Conservation (phyloP, 2,113 vertebrate species). For the Chaetodon auriga region DNA sequence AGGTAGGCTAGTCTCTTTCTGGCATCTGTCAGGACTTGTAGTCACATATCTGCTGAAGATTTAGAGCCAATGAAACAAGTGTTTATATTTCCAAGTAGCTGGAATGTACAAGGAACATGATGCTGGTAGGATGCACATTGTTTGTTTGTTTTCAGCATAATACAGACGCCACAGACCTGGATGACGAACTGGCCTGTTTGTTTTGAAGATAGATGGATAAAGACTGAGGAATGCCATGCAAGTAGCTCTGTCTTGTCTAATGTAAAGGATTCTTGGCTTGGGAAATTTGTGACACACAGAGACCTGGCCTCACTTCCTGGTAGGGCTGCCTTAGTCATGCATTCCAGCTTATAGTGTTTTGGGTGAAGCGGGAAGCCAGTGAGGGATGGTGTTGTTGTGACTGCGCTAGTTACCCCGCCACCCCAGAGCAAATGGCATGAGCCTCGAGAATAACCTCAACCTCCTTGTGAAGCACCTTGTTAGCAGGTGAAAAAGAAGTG, state of each 20-base stretch:
- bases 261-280: slow-evolving; percentile 12
- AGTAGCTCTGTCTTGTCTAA: slow-evolving; percentile 7
- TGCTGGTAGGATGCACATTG: slow-evolving; percentile 20
- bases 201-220: slow-evolving; percentile 6
- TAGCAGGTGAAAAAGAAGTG: too few species aligned
- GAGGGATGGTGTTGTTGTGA: slow-evolving; percentile 21
- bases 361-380: not conserved
- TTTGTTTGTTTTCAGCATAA: not conserved
- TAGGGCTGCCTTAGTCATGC: slow-evolving; percentile 39
- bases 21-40: slow-evolving; percentile 17
- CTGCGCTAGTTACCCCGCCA: not conserved
- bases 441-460: too few species aligned
- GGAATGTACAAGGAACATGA: slow-evolving; percentile 36
- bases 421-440: not conserved
- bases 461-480: too few species aligned
- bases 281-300: not conserved
- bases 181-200: not conserved
- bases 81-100: slow-evolving; percentile 42
- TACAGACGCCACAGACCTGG: not conserved
- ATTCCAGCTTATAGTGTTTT: slow-evolving; percentile 7
- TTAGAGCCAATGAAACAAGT: slow-evolving; percentile 23
- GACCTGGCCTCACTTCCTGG: slow-evolving; percentile 13
- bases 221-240: slow-evolving; percentile 14
- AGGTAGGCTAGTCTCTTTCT: not conserved
- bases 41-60: slow-evolving; percentile 34